Evolutionary conservation across 37 sponge, comb jelly and placozoan species (phyloP).

Genomic region (Hexactinellida sp.): DNA sequence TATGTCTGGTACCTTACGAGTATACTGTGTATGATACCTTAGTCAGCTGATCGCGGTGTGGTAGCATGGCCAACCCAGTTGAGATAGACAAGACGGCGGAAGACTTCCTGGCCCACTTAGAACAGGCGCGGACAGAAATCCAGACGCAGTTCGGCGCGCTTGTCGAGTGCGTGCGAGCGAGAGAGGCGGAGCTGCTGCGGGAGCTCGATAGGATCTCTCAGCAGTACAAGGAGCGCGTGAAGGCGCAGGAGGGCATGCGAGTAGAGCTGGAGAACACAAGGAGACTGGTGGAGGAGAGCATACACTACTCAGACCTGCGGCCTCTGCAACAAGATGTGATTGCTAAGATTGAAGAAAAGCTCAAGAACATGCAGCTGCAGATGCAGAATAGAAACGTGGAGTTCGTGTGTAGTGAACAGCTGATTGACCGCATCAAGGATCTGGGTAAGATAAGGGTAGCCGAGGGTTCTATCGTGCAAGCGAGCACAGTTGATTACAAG

Average conservation of each 20-base stretch:
- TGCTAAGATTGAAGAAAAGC: not conserved
- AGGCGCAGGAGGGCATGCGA: not conserved
- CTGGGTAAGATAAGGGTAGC: not conserved
- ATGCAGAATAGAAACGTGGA: not conserved
- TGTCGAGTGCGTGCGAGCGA: not conserved
- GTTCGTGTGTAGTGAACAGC: not conserved
- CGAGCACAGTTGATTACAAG: not conserved
- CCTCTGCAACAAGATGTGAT: slow-evolving; percentile 11
- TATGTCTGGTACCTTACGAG: too few relatives aligned
- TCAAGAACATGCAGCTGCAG: not conserved
- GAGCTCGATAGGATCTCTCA: not conserved
- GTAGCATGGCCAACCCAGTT: not conserved
- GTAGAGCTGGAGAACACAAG: not conserved
- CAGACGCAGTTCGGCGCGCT: not conserved
- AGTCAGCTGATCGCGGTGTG: too few relatives aligned
- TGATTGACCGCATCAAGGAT: not conserved
- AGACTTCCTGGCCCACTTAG: not conserved
- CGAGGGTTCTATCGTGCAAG: not conserved
- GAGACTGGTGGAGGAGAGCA: not conserved
- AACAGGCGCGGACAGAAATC: not conserved
- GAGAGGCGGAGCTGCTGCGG: not conserved
- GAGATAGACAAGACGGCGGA: not conserved
- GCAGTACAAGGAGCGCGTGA: not conserved
- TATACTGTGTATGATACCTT: too few relatives aligned
- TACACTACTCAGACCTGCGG: not conserved